These are phyloP conservation scores for Lasioglossum zephyrum DNA, from an alignment of 2,888 invertebrate genomes.

Conservation along the genomic window DNA sequence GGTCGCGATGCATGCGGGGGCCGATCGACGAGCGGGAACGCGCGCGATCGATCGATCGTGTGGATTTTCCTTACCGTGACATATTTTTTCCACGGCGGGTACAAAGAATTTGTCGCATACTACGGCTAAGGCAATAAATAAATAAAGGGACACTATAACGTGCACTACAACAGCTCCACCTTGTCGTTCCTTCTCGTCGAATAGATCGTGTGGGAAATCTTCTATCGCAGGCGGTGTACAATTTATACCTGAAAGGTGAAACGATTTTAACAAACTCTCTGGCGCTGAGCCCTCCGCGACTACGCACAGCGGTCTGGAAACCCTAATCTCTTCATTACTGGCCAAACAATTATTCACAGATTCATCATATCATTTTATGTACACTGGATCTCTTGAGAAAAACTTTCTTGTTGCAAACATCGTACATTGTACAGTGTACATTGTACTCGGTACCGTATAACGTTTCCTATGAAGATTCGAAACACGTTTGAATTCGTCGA, in stretches of 20 bases:
- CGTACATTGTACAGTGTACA: no score
- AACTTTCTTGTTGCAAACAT: no score
- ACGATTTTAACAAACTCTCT: background rate
- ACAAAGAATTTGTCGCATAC: slow-evolving; percentile 90
- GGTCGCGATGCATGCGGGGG: background rate
- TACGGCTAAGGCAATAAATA: slow-evolving; percentile 88
- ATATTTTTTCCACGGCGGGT: slow-evolving; percentile 88
- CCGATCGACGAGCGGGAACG: slow-evolving; percentile 1
- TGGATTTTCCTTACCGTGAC: slow-evolving; percentile 85
- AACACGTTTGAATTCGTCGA: no score
- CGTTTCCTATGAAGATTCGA: no score
- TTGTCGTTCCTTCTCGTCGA: slow-evolving; percentile 86
- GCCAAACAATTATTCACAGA: background rate
- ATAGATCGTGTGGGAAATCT: slow-evolving; percentile 87
- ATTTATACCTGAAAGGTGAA: slow-evolving; percentile 80
- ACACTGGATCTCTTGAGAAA: no score
- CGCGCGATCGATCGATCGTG: background rate
- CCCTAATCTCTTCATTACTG: background rate
- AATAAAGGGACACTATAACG: slow-evolving; percentile 87
- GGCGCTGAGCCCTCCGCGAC: background rate
- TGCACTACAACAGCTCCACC: slow-evolving; percentile 87
- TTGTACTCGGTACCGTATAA: no score
- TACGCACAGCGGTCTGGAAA: background rate
- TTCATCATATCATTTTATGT: no score
- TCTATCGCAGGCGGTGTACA: slow-evolving; percentile 87